Evolutionary conservation across 1,140 invertebrate genomes (phyloP), one percentile per base, ranked within the genome.

Genomic region (Trichonephila clavata): DNA sequence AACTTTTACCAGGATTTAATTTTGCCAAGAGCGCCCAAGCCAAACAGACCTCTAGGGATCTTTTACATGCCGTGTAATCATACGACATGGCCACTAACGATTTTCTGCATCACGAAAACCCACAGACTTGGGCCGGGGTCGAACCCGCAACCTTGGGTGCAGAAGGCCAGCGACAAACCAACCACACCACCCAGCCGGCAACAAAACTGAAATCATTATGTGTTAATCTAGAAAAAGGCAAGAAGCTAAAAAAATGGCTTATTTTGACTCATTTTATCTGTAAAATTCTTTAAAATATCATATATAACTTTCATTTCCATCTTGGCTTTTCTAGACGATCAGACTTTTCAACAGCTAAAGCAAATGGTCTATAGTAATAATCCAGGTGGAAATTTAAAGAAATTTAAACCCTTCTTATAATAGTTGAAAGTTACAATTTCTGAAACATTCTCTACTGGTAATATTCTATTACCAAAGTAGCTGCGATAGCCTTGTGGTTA

Each of bases 341-440:
- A 39, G 93, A 88, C 7, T 94, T 87, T 77, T 95, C 94, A 50
- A 95, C 93, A 5, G 95, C 94, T 50, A 95, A 86, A 32, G 93
- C 97, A 95, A 98, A 98, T 0, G 98, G 97, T 81, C 97, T 96
- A 63, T 97, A 3, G 32, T 39, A 39, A 39, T 98, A 98, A 95
- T 98, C 97, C 0, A 0, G 98, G 98, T 24, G 97, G 97, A 43
- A 97, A 96, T 16, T 96, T 96, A 95, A 99, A 99, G 1, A n/a
- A n/a, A n/a, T n/a, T n/a, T n/a, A n/a, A n/a, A 3, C 98, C 98
- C 65, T 96, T 96, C 95, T 97, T 98, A 13, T 97, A 95, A 95
- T 97, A 98, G 95, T 98, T 98, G 94, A 98, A 99, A 0, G 97
- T 97, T 8, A 97, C 97, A 59, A 98, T 97, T 39, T 96, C 95